phyloP scores from a whole-genome alignment of 2,113 vertebrate genomes.

The Ctenomys sociabilis region DNA sequence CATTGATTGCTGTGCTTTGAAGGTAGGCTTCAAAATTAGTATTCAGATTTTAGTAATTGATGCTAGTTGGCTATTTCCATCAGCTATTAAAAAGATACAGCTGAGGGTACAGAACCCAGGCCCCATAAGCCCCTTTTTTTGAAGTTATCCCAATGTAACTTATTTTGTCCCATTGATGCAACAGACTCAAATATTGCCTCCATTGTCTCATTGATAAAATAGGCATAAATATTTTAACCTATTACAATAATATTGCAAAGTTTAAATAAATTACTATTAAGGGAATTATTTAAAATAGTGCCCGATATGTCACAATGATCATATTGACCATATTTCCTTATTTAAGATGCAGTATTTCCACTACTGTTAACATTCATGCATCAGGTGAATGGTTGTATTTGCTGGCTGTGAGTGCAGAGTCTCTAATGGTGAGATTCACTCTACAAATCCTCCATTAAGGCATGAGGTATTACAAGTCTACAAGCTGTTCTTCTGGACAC shows the following conservation, averaged over 20 bases:
- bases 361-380: neutral
- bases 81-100: neutral
- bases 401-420: neutral
- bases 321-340: neutral
- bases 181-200: neutral
- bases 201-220: neutral
- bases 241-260: neutral
- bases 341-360: neutral
- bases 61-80: neutral
- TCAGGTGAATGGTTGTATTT: neutral
- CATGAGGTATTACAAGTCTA: neutral
- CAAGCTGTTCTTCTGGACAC: neutral
- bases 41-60: neutral
- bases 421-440: neutral
- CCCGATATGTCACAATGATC: neutral
- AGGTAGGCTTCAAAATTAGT: neutral
- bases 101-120: neutral
- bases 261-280: neutral
- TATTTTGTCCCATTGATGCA: neutral
- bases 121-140: neutral
- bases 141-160: neutral
- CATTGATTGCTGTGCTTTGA: too few species aligned
- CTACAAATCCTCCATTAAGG: neutral
- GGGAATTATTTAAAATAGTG: neutral
- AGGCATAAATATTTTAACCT: neutral